phyloP scores from a whole-genome alignment of 2,113 vertebrate species.

The Poecilia latipinna region DNA sequence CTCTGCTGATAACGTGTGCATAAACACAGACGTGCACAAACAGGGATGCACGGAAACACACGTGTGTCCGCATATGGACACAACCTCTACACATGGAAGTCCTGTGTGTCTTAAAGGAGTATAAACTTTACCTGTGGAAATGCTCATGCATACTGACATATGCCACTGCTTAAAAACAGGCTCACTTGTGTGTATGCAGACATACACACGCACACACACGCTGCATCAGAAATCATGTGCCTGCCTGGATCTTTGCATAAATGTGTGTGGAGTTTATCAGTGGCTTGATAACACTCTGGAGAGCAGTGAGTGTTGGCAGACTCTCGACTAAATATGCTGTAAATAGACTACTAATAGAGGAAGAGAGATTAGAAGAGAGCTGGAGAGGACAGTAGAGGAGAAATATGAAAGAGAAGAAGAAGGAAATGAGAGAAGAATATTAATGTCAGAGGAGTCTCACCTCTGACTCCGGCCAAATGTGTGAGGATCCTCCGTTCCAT shows the following conservation, averaged over 20 bases:
- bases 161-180: background rate
- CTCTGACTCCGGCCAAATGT: slow-evolving; percentile 24
- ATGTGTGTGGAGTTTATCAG: slow-evolving; percentile 67
- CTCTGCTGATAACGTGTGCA: slow-evolving; percentile 75
- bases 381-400: slow-evolving; percentile 71
- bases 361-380: slow-evolving; percentile 68
- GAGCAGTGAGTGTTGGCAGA: slow-evolving; percentile 70
- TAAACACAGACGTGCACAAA: slow-evolving; percentile 43
- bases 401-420: slow-evolving; percentile 62
- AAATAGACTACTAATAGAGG: slow-evolving; percentile 79
- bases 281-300: slow-evolving; percentile 72
- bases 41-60: slow-evolving; percentile 41
- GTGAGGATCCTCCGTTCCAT: background rate
- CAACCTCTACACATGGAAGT: slow-evolving; percentile 7
- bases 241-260: slow-evolving; percentile 41
- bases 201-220: slow-evolving; percentile 3
- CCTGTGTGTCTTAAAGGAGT: background rate
- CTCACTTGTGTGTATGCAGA: slow-evolving; percentile 23
- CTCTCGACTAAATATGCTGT: slow-evolving; percentile 69
- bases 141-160: background rate
- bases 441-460: slow-evolving; percentile 52
- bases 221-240: slow-evolving; percentile 24
- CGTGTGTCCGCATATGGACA: slow-evolving; percentile 12
- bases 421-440: slow-evolving; percentile 65
- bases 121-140: slow-evolving; percentile 18